A percentile compares a stretch with the other conserved stretches of the same genome.
Evolutionary conservation across 1,140 invertebrate species (phyloP).

Genomic region (Micrasema minimum): DNA sequence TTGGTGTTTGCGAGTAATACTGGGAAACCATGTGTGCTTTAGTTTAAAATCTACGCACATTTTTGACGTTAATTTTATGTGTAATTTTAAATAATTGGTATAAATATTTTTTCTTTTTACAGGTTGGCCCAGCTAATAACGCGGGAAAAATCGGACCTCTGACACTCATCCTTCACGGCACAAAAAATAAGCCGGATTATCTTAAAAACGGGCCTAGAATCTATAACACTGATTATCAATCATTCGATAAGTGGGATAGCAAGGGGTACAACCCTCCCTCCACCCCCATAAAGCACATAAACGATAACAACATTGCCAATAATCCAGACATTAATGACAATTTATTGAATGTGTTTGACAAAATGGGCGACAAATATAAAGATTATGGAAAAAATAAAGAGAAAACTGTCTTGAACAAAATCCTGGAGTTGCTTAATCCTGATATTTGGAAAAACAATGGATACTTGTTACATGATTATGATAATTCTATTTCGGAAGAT

Average conservation of each 20-base stretch:
- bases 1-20: no score
- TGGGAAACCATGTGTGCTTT: no score
- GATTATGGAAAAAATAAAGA: conserved; percentile 7
- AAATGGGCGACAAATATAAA: not conserved
- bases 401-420: not conserved
- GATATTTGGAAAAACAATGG: not conserved
- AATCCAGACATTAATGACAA: not conserved
- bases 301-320: not conserved
- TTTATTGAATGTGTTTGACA: not conserved
- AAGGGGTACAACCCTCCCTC: not conserved
- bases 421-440: not conserved
- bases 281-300: not conserved
- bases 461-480: conserved; percentile 1
- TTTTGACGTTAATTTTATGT: no score
- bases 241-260: not conserved
- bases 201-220: conserved; percentile 68
- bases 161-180: conserved; percentile 76
- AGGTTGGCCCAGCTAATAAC: conserved; percentile 63
- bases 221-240: conserved; percentile 58
- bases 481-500: not conserved
- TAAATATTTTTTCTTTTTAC: conserved; percentile 45
- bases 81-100: no score
- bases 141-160: conserved; percentile 69
- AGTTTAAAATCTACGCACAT: no score
- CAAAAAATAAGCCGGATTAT: conserved; percentile 71